A percentile compares a stretch with the other conserved stretches of the same genome.
phyloP scores from a whole-genome alignment of 2,113 vertebrate species.

The Synchiropus splendidus region DNA sequence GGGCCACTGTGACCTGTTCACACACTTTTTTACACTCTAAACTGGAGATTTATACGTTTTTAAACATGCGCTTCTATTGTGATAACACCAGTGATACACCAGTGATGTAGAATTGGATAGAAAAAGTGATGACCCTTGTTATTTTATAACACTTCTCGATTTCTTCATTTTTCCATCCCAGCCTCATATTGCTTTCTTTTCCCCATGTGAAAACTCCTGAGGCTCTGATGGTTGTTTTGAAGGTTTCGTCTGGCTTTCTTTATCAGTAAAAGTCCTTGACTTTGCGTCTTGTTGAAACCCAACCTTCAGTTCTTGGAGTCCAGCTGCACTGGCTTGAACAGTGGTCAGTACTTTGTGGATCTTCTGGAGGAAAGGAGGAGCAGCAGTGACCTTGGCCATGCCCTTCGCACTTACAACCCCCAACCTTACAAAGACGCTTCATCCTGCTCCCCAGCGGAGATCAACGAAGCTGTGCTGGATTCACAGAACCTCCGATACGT shows the following conservation, averaged over 20 bases:
- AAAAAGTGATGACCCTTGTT: no score
- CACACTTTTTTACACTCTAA: no score
- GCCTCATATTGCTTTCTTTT: no score
- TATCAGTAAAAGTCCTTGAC: background rate
- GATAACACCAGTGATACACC: no score
- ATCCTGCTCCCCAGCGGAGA: conserved; percentile 67
- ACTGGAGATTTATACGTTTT: no score
- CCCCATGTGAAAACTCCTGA: no score
- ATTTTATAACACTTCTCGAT: no score
- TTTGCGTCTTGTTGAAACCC: no score
- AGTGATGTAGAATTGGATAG: no score
- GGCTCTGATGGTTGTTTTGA: background rate
- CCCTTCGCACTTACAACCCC: conserved; percentile 79
- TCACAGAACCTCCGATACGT: conserved; percentile 79
- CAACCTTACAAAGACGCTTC: conserved; percentile 66
- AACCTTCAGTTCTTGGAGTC: conserved; percentile 22
- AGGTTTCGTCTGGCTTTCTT: background rate
- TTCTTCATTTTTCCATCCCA: no score
- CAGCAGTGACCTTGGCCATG: conserved; percentile 78
- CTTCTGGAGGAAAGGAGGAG: conserved; percentile 78
- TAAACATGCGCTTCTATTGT: no score
- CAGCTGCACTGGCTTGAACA: conserved; percentile 15
- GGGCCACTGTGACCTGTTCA: no score
- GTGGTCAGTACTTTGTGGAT: conserved; percentile 78
- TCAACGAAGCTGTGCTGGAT: conserved; percentile 76